Evolutionary conservation across 2,888 invertebrate genomes (phyloP).

Genomic region (Formica aserva): DNA sequence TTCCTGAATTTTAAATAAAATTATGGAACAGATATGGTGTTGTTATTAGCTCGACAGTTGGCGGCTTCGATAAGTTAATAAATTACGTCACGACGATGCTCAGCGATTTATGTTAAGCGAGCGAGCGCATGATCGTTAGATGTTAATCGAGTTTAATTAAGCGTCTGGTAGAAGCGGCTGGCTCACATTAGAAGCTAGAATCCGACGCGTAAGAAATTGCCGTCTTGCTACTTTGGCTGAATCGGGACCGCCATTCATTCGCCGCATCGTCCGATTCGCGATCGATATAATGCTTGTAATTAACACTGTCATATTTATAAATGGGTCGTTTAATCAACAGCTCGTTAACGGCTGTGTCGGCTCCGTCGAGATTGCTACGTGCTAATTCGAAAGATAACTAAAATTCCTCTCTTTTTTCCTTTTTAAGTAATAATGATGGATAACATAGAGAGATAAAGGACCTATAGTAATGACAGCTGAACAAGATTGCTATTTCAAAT

Average conservation of each 20-base stretch:
- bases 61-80: constrained; percentile 58
- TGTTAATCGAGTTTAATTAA: constrained; percentile 69
- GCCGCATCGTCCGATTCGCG: constrained; percentile 45
- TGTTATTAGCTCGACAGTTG: constrained; percentile 45
- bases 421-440: constrained; percentile 6
- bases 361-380: constrained; percentile 22
- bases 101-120: constrained; percentile 65
- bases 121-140: constrained; percentile 57
- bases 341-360: constrained; percentile 33
- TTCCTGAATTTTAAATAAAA: constrained; percentile 61
- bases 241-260: constrained; percentile 40
- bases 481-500: constrained; percentile 5
- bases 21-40: constrained; percentile 36
- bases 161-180: constrained; percentile 23
- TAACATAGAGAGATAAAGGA: not conserved
- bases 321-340: constrained; percentile 50
- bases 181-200: constrained; percentile 52
- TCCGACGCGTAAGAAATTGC: constrained; percentile 45
- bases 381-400: constrained; percentile 1
- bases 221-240: constrained; percentile 52
- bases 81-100: constrained; percentile 43
- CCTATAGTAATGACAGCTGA: not conserved
- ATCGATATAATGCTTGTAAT: constrained; percentile 57
- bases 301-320: constrained; percentile 53
- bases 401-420: constrained; percentile 4